Conservation (phyloP, 2,113 vertebrate genomes). For the Oryzias curvinotus region DNA sequence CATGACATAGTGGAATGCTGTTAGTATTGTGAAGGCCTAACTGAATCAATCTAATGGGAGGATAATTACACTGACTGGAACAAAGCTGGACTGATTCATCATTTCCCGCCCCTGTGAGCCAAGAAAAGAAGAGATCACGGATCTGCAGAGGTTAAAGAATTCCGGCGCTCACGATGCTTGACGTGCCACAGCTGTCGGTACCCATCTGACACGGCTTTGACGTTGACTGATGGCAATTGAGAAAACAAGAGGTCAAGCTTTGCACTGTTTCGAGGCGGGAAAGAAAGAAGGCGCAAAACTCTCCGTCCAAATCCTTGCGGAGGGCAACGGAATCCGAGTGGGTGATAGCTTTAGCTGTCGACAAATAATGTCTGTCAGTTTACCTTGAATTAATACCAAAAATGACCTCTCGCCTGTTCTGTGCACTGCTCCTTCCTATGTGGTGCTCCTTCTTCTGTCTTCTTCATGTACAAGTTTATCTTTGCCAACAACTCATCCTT, state of each 20-base stretch:
- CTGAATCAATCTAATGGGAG: slow-evolving; percentile 78
- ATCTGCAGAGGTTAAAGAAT: slow-evolving; percentile 49
- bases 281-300: slow-evolving; percentile 18
- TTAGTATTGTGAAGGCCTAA: slow-evolving; percentile 69
- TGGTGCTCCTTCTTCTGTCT: neutral
- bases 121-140: slow-evolving; percentile 37
- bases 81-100: slow-evolving; percentile 73
- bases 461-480: neutral
- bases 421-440: neutral
- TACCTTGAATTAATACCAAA: slow-evolving; percentile 52
- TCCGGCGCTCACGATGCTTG: slow-evolving; percentile 38
- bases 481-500: slow-evolving; percentile 7
- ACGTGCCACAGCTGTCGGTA: slow-evolving; percentile 51
- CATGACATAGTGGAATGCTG: slow-evolving; percentile 75
- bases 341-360: slow-evolving; percentile 50
- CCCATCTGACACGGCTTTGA: slow-evolving; percentile 45
- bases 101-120: slow-evolving; percentile 42
- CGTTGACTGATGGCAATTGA: slow-evolving; percentile 63
- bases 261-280: slow-evolving; percentile 41
- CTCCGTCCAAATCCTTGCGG: slow-evolving; percentile 52
- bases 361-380: slow-evolving; percentile 37
- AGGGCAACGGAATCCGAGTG: slow-evolving; percentile 32
- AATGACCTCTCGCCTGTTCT: neutral
- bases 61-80: slow-evolving; percentile 75
- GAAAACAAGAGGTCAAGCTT: slow-evolving; percentile 61